Evolutionary conservation across 2,888 invertebrate genomes (phyloP).

Genomic region (Dolichomitus sp.): DNA sequence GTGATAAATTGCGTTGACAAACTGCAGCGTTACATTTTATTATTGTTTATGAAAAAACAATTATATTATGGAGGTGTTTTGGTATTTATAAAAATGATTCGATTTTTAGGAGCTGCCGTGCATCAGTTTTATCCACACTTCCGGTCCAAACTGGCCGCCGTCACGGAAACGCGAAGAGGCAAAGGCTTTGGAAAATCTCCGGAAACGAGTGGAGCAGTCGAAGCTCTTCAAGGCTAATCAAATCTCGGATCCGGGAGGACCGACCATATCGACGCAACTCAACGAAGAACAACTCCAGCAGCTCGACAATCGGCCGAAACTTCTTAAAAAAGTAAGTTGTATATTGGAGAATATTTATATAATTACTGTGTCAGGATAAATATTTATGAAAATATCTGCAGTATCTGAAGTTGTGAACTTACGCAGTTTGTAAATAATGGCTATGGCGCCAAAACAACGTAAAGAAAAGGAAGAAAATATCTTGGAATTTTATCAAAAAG

Average conservation of each 20-base stretch:
- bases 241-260: conserved; percentile 84
- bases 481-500: too few relatives aligned
- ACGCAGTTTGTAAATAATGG: too few relatives aligned
- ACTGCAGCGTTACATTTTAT: not conserved
- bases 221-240: conserved; percentile 88
- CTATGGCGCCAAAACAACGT: too few relatives aligned
- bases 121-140: conserved; percentile 82
- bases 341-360: not conserved
- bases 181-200: conserved; percentile 90
- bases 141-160: conserved; percentile 88
- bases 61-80: not conserved
- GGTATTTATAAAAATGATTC: not conserved
- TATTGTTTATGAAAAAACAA: conserved; percentile 4
- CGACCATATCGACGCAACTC: conserved; percentile 79
- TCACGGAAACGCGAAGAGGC: conserved; percentile 90
- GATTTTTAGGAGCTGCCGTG: conserved; percentile 73
- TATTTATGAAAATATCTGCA: too few relatives aligned
- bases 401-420: too few relatives aligned
- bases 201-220: conserved; percentile 89
- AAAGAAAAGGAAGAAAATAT: too few relatives aligned
- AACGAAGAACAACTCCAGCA: conserved; percentile 84
- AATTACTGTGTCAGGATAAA: too few relatives aligned
- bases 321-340: conserved; percentile 87
- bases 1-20: not conserved
- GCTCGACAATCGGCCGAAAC: conserved; percentile 90